Evolutionary conservation across 2,797 vertebrate genomes (phyloP).

Genomic region (Phoebastria nigripes): DNA sequence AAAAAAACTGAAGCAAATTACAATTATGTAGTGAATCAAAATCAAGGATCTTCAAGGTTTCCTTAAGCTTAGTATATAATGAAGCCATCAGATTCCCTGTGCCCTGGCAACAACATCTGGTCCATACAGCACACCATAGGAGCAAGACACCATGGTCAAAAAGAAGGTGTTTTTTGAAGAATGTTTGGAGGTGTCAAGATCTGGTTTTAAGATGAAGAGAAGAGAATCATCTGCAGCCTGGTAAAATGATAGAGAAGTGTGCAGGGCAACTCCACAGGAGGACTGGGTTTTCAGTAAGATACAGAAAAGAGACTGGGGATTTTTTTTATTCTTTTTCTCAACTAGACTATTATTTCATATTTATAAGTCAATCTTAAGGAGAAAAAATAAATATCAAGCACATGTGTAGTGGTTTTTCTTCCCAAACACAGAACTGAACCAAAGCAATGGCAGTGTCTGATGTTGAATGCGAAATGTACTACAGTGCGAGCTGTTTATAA

Average conservation of each 20-base stretch:
- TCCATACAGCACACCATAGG: not conserved
- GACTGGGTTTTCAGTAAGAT: not conserved
- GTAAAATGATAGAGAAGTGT: not conserved
- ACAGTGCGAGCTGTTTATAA: not conserved
- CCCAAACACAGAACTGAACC: not conserved
- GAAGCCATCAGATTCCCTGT: not conserved
- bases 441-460: not conserved
- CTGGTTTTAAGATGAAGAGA: not conserved
- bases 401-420: not conserved
- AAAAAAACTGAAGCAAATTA: rapidly evolving
- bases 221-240: not conserved
- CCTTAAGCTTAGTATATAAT: not conserved
- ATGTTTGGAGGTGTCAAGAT: not conserved
- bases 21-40: not conserved
- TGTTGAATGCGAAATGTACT: not conserved
- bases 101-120: not conserved
- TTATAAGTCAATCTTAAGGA: not conserved
- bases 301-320: not conserved
- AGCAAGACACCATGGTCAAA: not conserved
- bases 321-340: not conserved
- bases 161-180: not conserved
- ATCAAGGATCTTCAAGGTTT: not conserved
- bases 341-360: not conserved
- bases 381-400: not conserved
- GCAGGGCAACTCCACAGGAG: not conserved